Evolutionary conservation across 2,113 vertebrate species (phyloP).

Genomic region (Sapayoa aenigma): DNA sequence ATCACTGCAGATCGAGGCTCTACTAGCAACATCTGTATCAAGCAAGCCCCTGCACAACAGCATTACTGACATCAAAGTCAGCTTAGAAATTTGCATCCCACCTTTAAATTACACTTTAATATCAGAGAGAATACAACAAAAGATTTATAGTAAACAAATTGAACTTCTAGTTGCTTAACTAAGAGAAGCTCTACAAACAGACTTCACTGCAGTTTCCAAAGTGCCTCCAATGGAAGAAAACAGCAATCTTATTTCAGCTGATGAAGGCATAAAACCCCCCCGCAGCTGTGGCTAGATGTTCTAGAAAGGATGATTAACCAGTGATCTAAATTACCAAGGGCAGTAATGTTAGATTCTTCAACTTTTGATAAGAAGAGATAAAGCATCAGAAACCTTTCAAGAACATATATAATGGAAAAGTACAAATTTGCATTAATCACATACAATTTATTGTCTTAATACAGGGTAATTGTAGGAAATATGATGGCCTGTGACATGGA

Average conservation of each 20-base stretch:
- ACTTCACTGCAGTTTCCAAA: neutral
- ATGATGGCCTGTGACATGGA: neutral
- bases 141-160: neutral
- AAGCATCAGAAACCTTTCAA: neutral
- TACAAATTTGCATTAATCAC: neutral
- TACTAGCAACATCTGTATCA: neutral
- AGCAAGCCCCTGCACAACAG: neutral
- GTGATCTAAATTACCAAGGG: neutral
- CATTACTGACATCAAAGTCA: neutral
- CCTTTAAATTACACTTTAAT: neutral
- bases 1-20: neutral
- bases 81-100: neutral
- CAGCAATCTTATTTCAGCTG: neutral
- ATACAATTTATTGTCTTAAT: neutral
- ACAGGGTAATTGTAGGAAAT: neutral
- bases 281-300: neutral
- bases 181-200: neutral
- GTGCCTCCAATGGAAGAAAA: neutral
- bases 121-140: neutral
- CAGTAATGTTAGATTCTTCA: neutral
- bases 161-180: neutral
- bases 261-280: neutral
- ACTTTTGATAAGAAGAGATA: neutral
- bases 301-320: neutral
- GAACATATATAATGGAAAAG: neutral